Evolutionary conservation across 1,140 invertebrate genomes (phyloP), one percentile per base, ranked within the genome.

Genomic region (Aphis gossypii): DNA sequence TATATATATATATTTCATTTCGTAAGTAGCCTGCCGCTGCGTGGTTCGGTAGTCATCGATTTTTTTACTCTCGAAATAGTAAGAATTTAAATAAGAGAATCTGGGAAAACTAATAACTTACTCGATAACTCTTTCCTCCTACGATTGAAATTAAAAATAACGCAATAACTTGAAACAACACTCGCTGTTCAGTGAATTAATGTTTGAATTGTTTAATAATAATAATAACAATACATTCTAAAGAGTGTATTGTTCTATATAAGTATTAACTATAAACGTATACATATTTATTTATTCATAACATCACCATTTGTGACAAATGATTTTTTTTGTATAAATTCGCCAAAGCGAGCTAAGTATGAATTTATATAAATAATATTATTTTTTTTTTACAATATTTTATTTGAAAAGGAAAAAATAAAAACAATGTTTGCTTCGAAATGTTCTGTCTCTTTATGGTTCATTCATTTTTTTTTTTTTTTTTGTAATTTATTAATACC

Each of bases 241-340:
- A 76, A 76, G 30, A 76, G 60, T 20, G 18, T 68, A 30, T 60
- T 60, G 8, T 30, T 60, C 56, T 60, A 3, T 82, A 82, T 82
- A 76, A 0, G 0, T 76, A 76, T 82, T n/a, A 83, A 38, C 8
- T 83, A 83, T 83, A 83, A 38, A 41, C 11, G 35, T 41, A 83
- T 41, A 38, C 35, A 23, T 23, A 38, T 23, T 83, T 35, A 41
- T 83, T 83, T 83, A 83, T 41, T 35, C 82, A 83, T 35, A 41
- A 41, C 82, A 41, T 83, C 82, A 83, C 82, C 35, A 38, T 83
- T 83, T 41, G 38, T 83, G 82, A 38, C 82, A 83, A 83, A 83
- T 38, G 21, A 21, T 1, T 21, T 83, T 83, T 41, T n/a, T 82
- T 38, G 38, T 82, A 82, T n/a, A 20, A 82, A 38, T 38, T 82